Percentiles rank a stretch among this genome's conserved stretches.
phyloP scores from a whole-genome alignment of 2,113 vertebrate species.

The Chlorocebus sabaeus region DNA sequence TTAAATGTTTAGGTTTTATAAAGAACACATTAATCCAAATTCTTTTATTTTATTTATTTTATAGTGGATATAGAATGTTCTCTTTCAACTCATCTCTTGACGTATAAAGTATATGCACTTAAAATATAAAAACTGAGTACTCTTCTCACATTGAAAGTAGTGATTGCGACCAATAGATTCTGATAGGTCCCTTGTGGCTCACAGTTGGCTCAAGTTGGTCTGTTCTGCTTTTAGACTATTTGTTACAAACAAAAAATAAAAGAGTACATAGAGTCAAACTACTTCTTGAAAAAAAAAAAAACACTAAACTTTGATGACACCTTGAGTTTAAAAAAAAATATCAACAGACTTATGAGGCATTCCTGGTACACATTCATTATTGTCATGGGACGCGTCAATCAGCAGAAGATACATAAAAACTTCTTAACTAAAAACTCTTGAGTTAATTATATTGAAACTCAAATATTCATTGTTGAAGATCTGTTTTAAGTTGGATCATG shows the following conservation, averaged over 20 bases:
- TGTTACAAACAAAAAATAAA: not conserved
- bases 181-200: not conserved
- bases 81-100: not conserved
- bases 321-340: not conserved
- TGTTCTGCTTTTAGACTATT: not conserved
- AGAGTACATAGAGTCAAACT: not conserved
- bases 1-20: not conserved
- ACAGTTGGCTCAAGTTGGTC: not conserved
- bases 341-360: not conserved
- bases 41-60: not conserved
- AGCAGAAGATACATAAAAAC: not conserved
- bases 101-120: not conserved
- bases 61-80: not conserved
- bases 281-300: not conserved
- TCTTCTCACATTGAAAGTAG: not conserved
- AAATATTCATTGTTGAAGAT: not conserved
- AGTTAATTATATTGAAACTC: not conserved
- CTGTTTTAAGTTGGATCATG: not conserved
- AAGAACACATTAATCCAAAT: not conserved
- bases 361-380: not conserved
- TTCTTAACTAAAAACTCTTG: not conserved
- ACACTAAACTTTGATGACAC: not conserved
- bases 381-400: not conserved
- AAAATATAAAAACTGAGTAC: not conserved
- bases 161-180: not conserved